These are phyloP conservation scores for Brevimyrus niger DNA, from an alignment of 2,113 vertebrate genomes.

Conservation along the genomic window DNA sequence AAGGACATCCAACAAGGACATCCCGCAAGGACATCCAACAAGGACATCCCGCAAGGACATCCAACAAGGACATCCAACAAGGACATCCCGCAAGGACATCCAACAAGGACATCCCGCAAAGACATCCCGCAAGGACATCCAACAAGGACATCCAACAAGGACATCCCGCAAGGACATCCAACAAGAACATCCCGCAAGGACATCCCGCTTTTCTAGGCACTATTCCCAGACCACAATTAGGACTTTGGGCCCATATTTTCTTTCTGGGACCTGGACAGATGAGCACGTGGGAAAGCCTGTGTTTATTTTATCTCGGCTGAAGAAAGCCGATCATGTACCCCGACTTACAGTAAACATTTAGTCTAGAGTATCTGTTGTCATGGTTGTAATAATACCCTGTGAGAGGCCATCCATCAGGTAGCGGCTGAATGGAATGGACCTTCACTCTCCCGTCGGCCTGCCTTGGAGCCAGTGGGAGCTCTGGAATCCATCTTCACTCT, in stretches of 20 bases:
- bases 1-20: too few species aligned
- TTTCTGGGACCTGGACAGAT: neutral
- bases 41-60: too few species aligned
- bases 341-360: slow-evolving; percentile 1
- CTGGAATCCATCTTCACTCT: neutral
- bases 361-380: neutral
- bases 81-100: too few species aligned
- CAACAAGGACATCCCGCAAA: too few species aligned
- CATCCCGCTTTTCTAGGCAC: neutral
- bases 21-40: too few species aligned
- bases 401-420: neutral
- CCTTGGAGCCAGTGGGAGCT: neutral
- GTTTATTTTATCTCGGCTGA: neutral
- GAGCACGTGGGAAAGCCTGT: neutral
- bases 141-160: too few species aligned
- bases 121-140: neutral
- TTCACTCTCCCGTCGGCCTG: neutral
- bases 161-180: too few species aligned
- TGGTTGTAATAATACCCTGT: neutral
- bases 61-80: too few species aligned
- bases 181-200: too few species aligned
- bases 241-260: neutral
- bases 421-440: neutral
- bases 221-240: neutral
- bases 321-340: neutral